phyloP scores from a whole-genome alignment of 2,113 vertebrate species.

The Merops nubicus region DNA sequence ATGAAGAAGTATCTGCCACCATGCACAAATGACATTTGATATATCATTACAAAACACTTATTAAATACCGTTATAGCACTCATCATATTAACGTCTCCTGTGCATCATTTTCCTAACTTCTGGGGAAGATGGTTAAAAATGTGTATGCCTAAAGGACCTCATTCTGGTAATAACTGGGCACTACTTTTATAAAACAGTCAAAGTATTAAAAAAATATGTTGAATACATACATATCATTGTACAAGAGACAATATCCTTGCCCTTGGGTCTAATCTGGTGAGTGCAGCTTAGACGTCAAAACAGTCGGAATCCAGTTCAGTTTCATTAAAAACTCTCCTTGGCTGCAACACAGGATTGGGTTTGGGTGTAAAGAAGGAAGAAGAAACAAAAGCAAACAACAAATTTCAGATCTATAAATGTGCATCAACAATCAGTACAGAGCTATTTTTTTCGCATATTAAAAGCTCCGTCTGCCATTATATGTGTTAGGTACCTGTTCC shows the following conservation, averaged over 20 bases:
- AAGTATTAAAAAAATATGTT: neutral
- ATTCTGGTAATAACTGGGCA: neutral
- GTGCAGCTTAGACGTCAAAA: too few relatives aligned
- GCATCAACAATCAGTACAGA: neutral
- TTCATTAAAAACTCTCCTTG: neutral
- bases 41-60: neutral
- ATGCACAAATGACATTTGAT: neutral
- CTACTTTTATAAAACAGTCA: neutral
- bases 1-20: neutral
- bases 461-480: neutral
- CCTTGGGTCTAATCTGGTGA: neutral
- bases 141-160: neutral
- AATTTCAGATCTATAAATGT: neutral
- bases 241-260: neutral
- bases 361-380: neutral
- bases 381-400: neutral
- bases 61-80: neutral
- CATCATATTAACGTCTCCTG: neutral
- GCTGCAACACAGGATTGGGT: neutral
- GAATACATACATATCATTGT: neutral
- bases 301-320: neutral
- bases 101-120: neutral
- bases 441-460: neutral
- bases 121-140: neutral
- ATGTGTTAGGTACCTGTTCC: neutral